Evolutionary conservation across 2,888 invertebrate genomes (phyloP).

Genomic region (Leptura quadrifasciata): DNA sequence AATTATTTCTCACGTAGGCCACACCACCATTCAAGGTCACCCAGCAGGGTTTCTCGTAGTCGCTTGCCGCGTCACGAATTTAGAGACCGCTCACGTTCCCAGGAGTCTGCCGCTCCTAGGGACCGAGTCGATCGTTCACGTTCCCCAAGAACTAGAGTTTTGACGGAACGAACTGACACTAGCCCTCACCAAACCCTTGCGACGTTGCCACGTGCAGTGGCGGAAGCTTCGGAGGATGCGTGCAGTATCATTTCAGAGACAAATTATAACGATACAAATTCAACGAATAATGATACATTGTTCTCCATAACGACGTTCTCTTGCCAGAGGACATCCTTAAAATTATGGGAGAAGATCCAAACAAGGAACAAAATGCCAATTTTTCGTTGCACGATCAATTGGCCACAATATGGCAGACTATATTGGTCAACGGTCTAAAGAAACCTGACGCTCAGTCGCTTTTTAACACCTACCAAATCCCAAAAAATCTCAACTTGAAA

Average conservation of each 20-base stretch:
- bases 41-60: slow-evolving; percentile 8
- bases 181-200: neutral
- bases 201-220: neutral
- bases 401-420: neutral
- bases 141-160: neutral
- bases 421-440: slow-evolving; percentile 4
- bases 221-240: neutral
- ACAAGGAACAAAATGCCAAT: neutral
- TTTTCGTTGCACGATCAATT: slow-evolving; percentile 12
- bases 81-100: neutral
- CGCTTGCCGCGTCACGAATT: neutral
- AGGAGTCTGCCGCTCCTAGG: neutral
- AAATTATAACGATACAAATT: neutral
- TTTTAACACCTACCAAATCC: neutral
- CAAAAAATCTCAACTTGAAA: neutral
- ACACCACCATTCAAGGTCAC: neutral
- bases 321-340: slow-evolving; percentile 5
- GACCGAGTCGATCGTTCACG: neutral
- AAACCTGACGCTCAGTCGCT: neutral
- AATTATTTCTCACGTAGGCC: neutral
- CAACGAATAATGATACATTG: neutral
- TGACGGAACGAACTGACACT: too few species aligned
- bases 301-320: slow-evolving; percentile 10
- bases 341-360: neutral
- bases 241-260: neutral